phyloP scores from a whole-genome alignment of 2,888 invertebrate species.

The Mechanitis messenoides region DNA sequence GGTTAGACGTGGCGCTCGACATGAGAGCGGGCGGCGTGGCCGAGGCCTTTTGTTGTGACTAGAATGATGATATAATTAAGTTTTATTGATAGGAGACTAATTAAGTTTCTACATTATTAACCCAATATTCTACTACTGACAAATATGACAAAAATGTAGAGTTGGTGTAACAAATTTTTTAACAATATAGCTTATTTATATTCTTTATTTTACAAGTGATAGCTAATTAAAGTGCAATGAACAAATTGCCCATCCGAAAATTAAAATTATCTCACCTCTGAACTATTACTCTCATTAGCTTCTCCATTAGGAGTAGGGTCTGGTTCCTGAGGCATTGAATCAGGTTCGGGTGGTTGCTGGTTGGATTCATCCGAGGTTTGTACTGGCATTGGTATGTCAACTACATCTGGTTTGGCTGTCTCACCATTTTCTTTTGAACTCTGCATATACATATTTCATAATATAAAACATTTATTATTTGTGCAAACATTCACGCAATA shows the following conservation, averaged over 20 bases:
- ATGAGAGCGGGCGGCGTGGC: conserved; percentile 16
- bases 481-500: too few relatives aligned
- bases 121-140: too few relatives aligned
- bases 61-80: neutral
- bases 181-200: too few relatives aligned
- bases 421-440: conserved; percentile 64
- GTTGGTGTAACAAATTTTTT: too few relatives aligned
- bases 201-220: too few relatives aligned
- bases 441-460: conserved; percentile 33
- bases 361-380: conserved; percentile 40
- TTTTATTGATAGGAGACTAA: too few relatives aligned
- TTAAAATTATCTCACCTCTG: conserved; percentile 26
- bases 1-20: conserved; percentile 20
- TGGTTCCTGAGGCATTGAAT: conserved; percentile 36
- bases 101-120: too few relatives aligned
- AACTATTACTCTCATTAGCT: conserved; percentile 26
- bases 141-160: too few relatives aligned
- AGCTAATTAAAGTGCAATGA: too few relatives aligned
- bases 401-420: conserved; percentile 59
- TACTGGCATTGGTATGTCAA: conserved; percentile 85
- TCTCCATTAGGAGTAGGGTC: conserved; percentile 33
- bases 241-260: too few relatives aligned
- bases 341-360: conserved; percentile 39
- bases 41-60: conserved; percentile 13
- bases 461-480: neutral